Evolutionary conservation across 2,797 vertebrate species (phyloP).

Genomic region (Moxostoma hubbsi): DNA sequence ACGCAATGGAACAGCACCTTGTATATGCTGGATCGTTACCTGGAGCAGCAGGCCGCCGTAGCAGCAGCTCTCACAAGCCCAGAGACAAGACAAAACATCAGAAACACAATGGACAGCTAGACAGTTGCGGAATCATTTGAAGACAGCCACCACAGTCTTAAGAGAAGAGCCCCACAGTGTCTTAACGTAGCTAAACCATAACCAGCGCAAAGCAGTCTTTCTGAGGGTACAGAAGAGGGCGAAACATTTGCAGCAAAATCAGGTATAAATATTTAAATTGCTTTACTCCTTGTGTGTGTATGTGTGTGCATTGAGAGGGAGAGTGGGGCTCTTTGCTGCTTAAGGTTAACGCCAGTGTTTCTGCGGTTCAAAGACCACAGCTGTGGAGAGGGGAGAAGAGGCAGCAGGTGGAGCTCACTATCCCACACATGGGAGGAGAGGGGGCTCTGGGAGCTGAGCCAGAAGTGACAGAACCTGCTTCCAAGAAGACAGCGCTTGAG

Average conservation of each 20-base stretch:
- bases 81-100: slow-evolving; percentile 35
- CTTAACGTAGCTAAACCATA: slow-evolving; percentile 28
- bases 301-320: slow-evolving; percentile 5
- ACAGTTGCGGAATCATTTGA: slow-evolving; percentile 29
- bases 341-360: too few relatives aligned
- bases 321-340: too few relatives aligned
- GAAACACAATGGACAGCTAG: slow-evolving; percentile 22
- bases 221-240: slow-evolving; percentile 13
- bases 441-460: slow-evolving; percentile 10
- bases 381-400: too few relatives aligned
- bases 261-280: slow-evolving; percentile 14
- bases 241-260: slow-evolving; percentile 37
- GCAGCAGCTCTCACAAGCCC: slow-evolving; percentile 41
- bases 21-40: slow-evolving; percentile 9
- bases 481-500: too few relatives aligned
- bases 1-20: slow-evolving; percentile 37
- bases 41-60: slow-evolving; percentile 12
- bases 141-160: slow-evolving; percentile 43
- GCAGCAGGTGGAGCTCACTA: too few relatives aligned
- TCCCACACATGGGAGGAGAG: slow-evolving; percentile 13
- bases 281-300: background rate
- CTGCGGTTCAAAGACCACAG: too few relatives aligned
- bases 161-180: too few relatives aligned
- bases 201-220: slow-evolving; percentile 34
- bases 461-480: slow-evolving; percentile 18